Base-by-base conservation (phyloP, 2,113 vertebrate genomes). In the Rana temporaria region DNA sequence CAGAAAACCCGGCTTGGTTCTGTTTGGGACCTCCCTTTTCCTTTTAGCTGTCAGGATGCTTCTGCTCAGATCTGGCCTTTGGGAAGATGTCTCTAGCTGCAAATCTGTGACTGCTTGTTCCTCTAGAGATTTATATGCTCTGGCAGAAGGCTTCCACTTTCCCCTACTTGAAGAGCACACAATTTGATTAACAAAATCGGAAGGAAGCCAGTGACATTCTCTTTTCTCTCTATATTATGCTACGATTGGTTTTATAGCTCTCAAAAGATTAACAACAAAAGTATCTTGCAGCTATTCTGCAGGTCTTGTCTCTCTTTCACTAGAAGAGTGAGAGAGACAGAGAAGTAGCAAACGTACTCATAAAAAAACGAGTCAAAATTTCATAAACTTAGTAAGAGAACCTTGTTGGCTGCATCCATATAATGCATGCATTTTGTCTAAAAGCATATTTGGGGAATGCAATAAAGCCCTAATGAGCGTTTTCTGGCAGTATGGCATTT, bases 161-260 rank as follows among this genome's bases (percentile, higher is more conserved):
- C 66, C 0, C 0, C 18, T 0, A 66, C 19, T 72, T 73, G n/a
- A 84, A 53, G n/a, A 89, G 32, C 9, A 1, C 0, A 5, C 82
- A 78, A 60, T 52, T 80, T 86, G 78, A 86, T 89, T 77, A 85
- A 85, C n/a, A n/a, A 18, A 86, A 71, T 34, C 82, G 80, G 38
- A 24, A 81, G 63, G 80, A 86, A 87, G 59, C 42, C 30, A 84
- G 84, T 0, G 0, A 60, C 62, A 69, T 62, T 42, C 4, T 3
- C 0, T 17, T 0, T 24, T 42, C 6, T 22, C 55, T 59, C 55
- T 70, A 4, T 65, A 70, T 78, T 20, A 84, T 2, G 0, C 15
- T 75, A 75, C 56, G n/a, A 42, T 42, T 34, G 72, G 30, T 75
- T 75, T 75, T 75, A 62, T 75, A 59, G 56, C 22, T 78, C 15